Evolutionary conservation across 2,888 invertebrate genomes (phyloP), one percentile per base, ranked within the genome.

Genomic region (Gnatocerus cornutus): DNA sequence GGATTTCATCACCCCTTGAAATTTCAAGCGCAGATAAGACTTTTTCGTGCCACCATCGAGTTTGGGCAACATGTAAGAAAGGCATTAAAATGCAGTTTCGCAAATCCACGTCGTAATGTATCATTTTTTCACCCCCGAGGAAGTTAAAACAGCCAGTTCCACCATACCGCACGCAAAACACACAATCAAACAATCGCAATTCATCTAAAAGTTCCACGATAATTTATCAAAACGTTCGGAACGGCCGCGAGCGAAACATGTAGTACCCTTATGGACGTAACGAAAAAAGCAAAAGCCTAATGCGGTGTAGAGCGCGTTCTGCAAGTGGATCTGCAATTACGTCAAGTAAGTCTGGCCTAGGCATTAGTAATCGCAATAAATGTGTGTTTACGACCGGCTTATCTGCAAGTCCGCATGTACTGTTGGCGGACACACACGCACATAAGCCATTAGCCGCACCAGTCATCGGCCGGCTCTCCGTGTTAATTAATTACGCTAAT

Each of bases 331-430:
- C 52, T 43, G 56, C 64, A 78, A 77, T 77, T 78, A 76, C 75
- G 77, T 76, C 76, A 76, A 74, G 73, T 72, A 71, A 73, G 71
- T 63, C 72, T 68, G 69, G 70, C 59, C 67, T 71, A 70, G 71
- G 77, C 76, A 78, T 78, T 76, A 76, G 74, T 75, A 76, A 77
- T 76, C 76, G 74, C 73, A 71, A 72, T 78, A 75, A 77, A 77
- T 77, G 77, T 76, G 73, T 75, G 76, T 77, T 78, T 78, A 78
- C 73, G 73, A 71, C 68, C 71, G 65, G 73, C 73, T 76, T 76
- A 76, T 76, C 74, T 72, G 71, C 71, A 66, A 65, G 52, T 69
- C 53, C 50, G 48, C 68, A 61, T 66, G 55, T 56, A 67, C 58
- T 62, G 62, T 55, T 41, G 70, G 59, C 68, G 63, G 56, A 69